Evolutionary conservation across 2,888 invertebrate genomes (phyloP), one percentile per base, ranked within the genome.

Genomic region (Lutraria lutraria): DNA sequence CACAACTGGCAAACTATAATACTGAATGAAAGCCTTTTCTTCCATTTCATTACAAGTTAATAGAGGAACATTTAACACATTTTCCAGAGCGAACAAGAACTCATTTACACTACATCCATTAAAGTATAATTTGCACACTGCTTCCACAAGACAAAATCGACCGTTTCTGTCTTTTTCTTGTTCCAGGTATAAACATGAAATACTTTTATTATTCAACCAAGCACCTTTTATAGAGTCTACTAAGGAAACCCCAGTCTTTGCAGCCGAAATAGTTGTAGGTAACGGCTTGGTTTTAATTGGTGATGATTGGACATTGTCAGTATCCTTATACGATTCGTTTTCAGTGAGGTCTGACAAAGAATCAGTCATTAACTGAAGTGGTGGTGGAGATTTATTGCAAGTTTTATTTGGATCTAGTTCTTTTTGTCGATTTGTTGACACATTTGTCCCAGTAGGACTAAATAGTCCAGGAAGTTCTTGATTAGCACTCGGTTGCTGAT

Each of bases 11-110:
- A 96, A 91, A 91, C 95, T 95, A 88, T 96, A 96, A 90, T 95
- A 96, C 85, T 94, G 94, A 90, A 96, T 95, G 89, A 96, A 96
- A 0, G 96, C 95, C 80, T 95, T 94, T 83, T 96, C 96, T 85
- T 96, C 96, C 43, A 94, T 94, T 29, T 94, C 93, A n/a, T 93
- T 94, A 82, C 96, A 95, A n/a, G 94, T 93, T 54, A 94, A 88
- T 25, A 95, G 88, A 13, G 95, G 94, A 19, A 95, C 94, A 81
- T 94, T 93, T 43, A 96, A 89, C 68, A 95, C 95, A 85, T 94
- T 94, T 87, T 95, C 95, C 56, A 96, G 86, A 15, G 95, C 96
- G 88, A 94, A 95, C 43, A 95, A 91, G 91, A 96, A 96, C 90
- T 96, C 96, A 52, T 93, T 93, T 84, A 96, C 93, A 83, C 94